These are phyloP conservation scores for Eledone cirrhosa DNA, from an alignment of 2,888 invertebrate species.

Conservation along the genomic window DNA sequence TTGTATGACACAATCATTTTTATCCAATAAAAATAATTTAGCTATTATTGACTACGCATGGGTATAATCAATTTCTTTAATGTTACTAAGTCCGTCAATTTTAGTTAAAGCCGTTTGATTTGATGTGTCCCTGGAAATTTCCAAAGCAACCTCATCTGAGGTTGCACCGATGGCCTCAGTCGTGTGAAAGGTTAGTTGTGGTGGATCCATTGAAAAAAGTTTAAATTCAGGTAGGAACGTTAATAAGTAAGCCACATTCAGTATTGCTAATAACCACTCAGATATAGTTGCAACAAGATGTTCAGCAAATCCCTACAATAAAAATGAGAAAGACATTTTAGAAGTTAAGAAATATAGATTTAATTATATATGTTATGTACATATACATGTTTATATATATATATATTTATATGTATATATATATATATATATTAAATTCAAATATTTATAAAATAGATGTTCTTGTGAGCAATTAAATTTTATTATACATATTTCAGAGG, in stretches of 20 bases:
- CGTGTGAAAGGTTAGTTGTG: constrained; percentile 2
- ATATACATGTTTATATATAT: too few relatives aligned
- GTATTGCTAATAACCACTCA: constrained; percentile 49
- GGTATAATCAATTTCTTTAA: constrained; percentile 7
- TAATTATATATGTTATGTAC: too few relatives aligned
- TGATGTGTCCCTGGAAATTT: background rate
- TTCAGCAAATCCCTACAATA: constrained; percentile 46
- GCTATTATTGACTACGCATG: background rate
- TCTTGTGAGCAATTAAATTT: too few relatives aligned
- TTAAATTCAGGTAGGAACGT: constrained; percentile 48
- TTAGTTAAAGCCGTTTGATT: constrained; percentile 15
- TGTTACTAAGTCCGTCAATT: background rate
- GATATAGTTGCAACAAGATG: constrained; percentile 47
- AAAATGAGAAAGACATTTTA: background rate
- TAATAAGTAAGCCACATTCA: constrained; percentile 41
- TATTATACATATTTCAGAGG: too few relatives aligned
- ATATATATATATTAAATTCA: too few relatives aligned
- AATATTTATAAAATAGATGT: too few relatives aligned
- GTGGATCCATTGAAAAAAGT: constrained; percentile 35
- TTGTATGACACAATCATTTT: too few relatives aligned
- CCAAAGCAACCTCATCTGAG: constrained; percentile 2
- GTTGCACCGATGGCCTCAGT: constrained; percentile 13
- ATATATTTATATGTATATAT: too few relatives aligned
- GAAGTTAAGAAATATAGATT: too few relatives aligned
- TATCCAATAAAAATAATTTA: too few relatives aligned